Percentiles rank a stretch among this genome's conserved stretches.
Evolutionary conservation across 2,888 invertebrate genomes (phyloP).

Genomic region (Trichogramma evanescens): DNA sequence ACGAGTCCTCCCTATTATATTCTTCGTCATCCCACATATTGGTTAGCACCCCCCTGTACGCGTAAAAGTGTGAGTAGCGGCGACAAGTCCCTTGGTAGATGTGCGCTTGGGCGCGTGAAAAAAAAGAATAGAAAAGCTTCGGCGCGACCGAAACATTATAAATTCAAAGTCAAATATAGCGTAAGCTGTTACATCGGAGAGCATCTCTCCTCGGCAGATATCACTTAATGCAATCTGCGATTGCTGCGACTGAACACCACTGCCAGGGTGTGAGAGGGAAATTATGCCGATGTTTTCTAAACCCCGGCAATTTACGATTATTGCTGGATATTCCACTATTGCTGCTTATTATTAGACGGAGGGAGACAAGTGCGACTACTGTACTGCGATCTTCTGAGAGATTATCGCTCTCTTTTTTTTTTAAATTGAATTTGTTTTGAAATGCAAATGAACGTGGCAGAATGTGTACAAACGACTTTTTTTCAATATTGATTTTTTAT

Average conservation of each 20-base stretch:
- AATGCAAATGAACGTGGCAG: too few species aligned
- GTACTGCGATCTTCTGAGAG: too few species aligned
- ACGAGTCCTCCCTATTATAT: conserved; percentile 4
- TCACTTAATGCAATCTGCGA: conserved; percentile 38
- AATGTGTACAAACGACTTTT: too few species aligned
- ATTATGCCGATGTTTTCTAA: conserved; percentile 13
- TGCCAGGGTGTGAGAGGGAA: neutral
- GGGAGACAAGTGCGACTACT: too few species aligned
- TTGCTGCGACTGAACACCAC: neutral
- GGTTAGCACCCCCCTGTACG: conserved; percentile 9
- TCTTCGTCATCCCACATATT: conserved; percentile 4
- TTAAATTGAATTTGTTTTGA: too few species aligned
- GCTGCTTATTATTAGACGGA: too few species aligned
- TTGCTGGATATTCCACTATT: conserved; percentile 5
- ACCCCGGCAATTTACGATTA: conserved; percentile 12
- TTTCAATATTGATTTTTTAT: too few species aligned
- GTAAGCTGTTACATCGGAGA: conserved; percentile 32
- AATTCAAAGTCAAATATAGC: conserved; percentile 46
- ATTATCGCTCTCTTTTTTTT: too few species aligned
- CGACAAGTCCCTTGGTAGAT: conserved; percentile 15
- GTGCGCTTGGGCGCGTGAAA: too few species aligned
- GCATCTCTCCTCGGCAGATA: conserved; percentile 35
- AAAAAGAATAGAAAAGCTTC: too few species aligned
- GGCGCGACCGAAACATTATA: conserved; percentile 34
- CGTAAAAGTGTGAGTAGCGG: neutral